Evolutionary conservation across 53 echinoderm and acorn worm genomes (phyloP).

Genomic region (Hippasteria phrygiana): DNA sequence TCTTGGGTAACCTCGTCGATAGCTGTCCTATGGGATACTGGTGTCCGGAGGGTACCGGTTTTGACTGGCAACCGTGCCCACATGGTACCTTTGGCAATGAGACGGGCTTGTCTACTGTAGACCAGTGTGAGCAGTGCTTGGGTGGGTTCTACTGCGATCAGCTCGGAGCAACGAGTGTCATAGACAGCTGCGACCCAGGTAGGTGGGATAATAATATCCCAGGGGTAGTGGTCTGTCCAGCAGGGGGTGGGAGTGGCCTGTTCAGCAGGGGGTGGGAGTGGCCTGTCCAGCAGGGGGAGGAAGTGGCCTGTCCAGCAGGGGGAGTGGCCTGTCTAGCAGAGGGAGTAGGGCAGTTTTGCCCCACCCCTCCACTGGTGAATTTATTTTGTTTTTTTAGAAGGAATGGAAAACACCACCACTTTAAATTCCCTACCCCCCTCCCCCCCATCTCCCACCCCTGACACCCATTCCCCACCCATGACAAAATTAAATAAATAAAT

Average conservation of each 20-base stretch:
- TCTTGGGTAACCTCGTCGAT: constrained; percentile 79
- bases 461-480: too few species aligned
- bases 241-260: neutral
- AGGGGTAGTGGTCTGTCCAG: too few species aligned
- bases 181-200: constrained; percentile 88
- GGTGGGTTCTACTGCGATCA: constrained; percentile 97
- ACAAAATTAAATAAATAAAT: too few species aligned
- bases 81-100: constrained; percentile 94
- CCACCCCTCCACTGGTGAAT: too few species aligned
- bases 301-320: neutral
- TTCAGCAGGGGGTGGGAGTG: neutral
- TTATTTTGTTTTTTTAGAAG: too few species aligned
- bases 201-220: neutral
- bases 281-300: neutral
- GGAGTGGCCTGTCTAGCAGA: too few species aligned
- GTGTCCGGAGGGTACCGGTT: constrained; percentile 93
- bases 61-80: constrained; percentile 98
- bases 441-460: too few species aligned
- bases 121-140: constrained; percentile 84
- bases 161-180: constrained; percentile 73
- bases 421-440: too few species aligned
- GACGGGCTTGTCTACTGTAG: constrained; percentile 73
- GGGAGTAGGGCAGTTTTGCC: too few species aligned
- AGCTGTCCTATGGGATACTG: constrained; percentile 92
- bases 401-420: too few species aligned